Evolutionary conservation across 1,140 invertebrate genomes (phyloP).

Genomic region (Hydropsyche tenuis): DNA sequence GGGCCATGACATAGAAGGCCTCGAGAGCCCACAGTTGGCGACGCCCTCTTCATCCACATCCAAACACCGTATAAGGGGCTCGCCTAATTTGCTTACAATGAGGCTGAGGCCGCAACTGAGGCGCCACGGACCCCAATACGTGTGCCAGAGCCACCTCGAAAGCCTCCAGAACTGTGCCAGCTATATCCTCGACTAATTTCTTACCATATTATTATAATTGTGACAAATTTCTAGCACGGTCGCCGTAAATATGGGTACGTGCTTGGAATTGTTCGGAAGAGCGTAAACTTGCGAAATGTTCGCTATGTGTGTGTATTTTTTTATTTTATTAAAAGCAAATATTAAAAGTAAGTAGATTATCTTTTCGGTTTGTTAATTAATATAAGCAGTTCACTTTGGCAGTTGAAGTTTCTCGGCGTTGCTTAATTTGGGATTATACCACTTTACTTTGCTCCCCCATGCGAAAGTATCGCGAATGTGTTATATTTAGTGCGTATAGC

Average conservation of each 20-base stretch:
- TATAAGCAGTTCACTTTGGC: background rate
- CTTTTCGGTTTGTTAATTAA: background rate
- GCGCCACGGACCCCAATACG: constrained; percentile 37
- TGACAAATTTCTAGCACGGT: no score
- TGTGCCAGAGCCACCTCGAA: background rate
- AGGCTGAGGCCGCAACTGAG: constrained; percentile 14
- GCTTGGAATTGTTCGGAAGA: background rate
- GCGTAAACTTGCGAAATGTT: no score
- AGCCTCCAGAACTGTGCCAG: constrained; percentile 16
- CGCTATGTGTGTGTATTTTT: no score
- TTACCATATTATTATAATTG: no score
- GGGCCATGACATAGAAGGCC: no score
- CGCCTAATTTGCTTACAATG: constrained; percentile 50
- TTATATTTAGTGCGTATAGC: background rate
- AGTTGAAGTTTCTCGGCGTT: background rate
- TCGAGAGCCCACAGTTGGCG: background rate
- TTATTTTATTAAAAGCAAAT: background rate
- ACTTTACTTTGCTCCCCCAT: background rate
- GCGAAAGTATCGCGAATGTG: background rate
- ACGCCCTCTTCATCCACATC: background rate
- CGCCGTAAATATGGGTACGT: background rate
- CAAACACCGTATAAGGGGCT: constrained; percentile 40
- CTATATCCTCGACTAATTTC: no score
- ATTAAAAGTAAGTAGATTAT: no score
- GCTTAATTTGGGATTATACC: constrained; percentile 17